These are phyloP conservation scores for Apostichopus leukothele DNA, from an alignment of 53 echinoderm and acorn worm species.

Conservation along the genomic window DNA sequence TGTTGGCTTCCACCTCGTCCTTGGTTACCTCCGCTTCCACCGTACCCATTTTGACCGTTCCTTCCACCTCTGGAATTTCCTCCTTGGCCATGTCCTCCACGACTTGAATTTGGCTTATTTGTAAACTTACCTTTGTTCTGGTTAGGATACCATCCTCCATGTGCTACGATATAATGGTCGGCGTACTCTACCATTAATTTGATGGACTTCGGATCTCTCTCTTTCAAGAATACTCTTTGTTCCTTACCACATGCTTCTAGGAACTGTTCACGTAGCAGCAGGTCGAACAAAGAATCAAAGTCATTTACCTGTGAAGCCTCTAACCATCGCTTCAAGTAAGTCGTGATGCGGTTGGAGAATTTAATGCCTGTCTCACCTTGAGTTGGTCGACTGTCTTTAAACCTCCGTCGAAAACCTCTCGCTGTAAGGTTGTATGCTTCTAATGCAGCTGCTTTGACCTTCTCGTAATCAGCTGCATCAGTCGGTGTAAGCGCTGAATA, in stretches of 20 bases:
- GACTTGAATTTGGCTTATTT: background rate
- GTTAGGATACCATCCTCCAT: slow-evolving; percentile 43
- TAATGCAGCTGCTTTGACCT: slow-evolving; percentile 22
- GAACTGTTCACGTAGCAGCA: slow-evolving; percentile 35
- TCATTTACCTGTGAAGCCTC: too few relatives aligned
- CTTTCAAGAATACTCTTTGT: slow-evolving; percentile 15
- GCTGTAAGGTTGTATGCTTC: slow-evolving; percentile 42
- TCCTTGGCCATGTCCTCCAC: background rate
- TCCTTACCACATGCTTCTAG: slow-evolving; percentile 25
- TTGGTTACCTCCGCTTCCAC: background rate
- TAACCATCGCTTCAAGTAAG: too few relatives aligned
- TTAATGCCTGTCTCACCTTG: slow-evolving; percentile 10
- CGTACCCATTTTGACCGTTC: background rate
- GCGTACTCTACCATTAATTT: slow-evolving; percentile 13
- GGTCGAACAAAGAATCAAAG: too few relatives aligned
- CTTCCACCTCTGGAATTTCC: background rate
- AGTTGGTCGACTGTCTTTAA: slow-evolving; percentile 43
- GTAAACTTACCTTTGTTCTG: background rate
- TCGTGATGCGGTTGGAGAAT: background rate
- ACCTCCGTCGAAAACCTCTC: slow-evolving; percentile 48
- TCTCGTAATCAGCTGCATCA: slow-evolving; percentile 40
- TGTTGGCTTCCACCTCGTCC: background rate
- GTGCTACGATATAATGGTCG: slow-evolving; percentile 48
- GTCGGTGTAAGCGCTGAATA: slow-evolving; percentile 10
- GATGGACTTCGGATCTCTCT: slow-evolving; percentile 18